phyloP scores from a whole-genome alignment of 2,797 vertebrate genomes.

The Monodelphis domestica region DNA sequence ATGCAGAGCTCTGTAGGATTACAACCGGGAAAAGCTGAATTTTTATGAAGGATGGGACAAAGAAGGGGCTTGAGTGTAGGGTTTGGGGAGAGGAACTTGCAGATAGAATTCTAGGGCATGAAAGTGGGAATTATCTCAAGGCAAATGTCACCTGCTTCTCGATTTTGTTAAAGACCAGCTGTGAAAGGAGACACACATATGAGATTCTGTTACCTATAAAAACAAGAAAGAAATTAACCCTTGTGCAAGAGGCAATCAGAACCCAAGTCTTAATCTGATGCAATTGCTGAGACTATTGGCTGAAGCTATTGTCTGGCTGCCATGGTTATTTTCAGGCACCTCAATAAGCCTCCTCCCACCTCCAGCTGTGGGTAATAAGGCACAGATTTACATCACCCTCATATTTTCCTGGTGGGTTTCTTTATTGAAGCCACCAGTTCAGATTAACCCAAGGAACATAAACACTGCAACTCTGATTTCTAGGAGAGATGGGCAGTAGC shows the following conservation, averaged over 20 bases:
- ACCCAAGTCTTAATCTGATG: background rate
- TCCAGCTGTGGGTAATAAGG: background rate
- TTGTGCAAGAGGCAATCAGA: background rate
- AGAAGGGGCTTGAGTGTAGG: background rate
- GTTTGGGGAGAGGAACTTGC: background rate
- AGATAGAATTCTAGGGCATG: background rate
- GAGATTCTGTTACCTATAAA: background rate
- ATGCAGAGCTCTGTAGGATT: background rate
- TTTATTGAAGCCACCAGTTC: background rate
- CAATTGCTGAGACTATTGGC: background rate
- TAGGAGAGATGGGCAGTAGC: background rate
- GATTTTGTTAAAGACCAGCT: background rate
- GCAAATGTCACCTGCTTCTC: background rate
- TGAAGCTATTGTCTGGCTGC: background rate
- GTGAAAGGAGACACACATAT: background rate
- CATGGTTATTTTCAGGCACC: background rate
- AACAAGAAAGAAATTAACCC: background rate
- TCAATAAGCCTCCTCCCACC: background rate
- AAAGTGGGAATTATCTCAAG: background rate
- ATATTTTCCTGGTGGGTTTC: background rate
- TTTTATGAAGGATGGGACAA: background rate
- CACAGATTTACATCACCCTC: background rate
- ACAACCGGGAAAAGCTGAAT: background rate
- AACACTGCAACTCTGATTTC: background rate
- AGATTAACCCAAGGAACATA: background rate